phyloP scores from a whole-genome alignment of 2,797 vertebrate genomes.

The Epinephelus malabaricus region DNA sequence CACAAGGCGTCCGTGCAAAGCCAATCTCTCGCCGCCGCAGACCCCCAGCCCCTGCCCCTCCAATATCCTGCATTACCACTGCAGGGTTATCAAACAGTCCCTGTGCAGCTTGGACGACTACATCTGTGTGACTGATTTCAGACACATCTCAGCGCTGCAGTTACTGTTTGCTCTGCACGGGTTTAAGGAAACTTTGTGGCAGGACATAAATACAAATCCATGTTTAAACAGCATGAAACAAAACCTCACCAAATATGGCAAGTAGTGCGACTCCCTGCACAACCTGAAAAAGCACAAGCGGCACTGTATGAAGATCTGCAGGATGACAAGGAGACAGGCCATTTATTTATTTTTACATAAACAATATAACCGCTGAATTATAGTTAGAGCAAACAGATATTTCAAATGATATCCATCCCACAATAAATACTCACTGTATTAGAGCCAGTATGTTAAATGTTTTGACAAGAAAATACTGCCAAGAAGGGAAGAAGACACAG shows the following conservation, averaged over 20 bases:
- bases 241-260: slow-evolving; percentile 6
- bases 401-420: background rate
- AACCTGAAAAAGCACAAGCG: fast-evolving
- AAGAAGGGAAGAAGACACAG: background rate
- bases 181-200: slow-evolving; percentile 27
- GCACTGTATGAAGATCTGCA: background rate
- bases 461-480: background rate
- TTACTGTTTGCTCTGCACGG: background rate
- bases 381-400: background rate
- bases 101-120: slow-evolving; percentile 52
- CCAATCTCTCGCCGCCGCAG: slow-evolving; percentile 66
- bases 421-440: background rate
- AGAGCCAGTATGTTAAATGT: no score
- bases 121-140: slow-evolving; percentile 45
- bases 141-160: slow-evolving; percentile 28
- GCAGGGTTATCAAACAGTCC: slow-evolving; percentile 71
- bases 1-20: slow-evolving; percentile 76
- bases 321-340: background rate
- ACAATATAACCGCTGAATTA: background rate
- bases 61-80: slow-evolving; percentile 53
- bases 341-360: background rate
- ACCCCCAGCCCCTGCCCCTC: slow-evolving; percentile 42
- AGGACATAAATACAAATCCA: slow-evolving; percentile 20
- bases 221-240: slow-evolving; percentile 10
- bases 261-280: fast-evolving